Conservation (phyloP, 2,113 vertebrate genomes). For the Buteo buteo region DNA sequence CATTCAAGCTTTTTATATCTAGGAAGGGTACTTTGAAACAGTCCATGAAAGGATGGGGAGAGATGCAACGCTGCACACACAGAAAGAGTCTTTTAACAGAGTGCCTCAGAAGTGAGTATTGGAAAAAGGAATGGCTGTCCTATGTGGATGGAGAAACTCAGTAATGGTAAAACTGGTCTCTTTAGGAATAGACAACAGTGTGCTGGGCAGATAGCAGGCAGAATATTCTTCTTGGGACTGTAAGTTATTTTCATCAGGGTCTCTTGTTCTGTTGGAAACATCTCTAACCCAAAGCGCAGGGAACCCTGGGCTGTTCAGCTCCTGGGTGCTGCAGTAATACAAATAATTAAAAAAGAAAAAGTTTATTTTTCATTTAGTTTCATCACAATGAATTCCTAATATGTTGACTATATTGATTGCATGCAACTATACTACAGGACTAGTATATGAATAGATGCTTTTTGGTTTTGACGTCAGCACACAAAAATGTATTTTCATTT, state of each 20-base stretch:
- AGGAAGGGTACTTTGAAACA: background rate
- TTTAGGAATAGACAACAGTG: background rate
- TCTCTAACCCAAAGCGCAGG: background rate
- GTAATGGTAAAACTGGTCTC: background rate
- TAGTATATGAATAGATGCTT: background rate
- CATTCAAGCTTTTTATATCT: background rate
- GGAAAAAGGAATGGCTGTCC: background rate
- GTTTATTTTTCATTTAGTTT: background rate
- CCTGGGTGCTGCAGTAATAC: background rate
- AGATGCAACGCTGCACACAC: background rate
- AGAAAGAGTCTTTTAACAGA: background rate
- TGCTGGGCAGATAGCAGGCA: background rate
- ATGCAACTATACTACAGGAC: background rate
- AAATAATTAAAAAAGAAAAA: background rate
- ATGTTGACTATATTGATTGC: background rate
- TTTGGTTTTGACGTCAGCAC: background rate
- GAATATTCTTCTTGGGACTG: background rate
- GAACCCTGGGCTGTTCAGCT: background rate
- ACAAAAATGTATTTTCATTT: slow-evolving; percentile 11
- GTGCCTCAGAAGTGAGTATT: background rate
- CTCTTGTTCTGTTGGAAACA: background rate
- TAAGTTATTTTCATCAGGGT: background rate
- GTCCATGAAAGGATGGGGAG: background rate
- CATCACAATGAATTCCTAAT: background rate
- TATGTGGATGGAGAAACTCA: background rate